Conservation (phyloP, 2,113 vertebrate species). For the Danionella cerebrum region DNA sequence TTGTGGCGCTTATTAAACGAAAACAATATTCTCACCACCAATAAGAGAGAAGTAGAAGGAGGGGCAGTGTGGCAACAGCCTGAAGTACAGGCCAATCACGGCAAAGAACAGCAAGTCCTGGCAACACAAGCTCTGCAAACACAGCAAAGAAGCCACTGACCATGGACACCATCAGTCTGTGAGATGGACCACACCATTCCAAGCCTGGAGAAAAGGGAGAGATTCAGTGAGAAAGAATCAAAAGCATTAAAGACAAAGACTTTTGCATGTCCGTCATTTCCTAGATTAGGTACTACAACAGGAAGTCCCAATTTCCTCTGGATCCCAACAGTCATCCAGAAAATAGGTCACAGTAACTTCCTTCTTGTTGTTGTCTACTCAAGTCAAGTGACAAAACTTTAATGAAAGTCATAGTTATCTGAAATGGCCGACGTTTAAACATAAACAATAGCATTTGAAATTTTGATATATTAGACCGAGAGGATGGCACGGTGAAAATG, state of each 20-base stretch:
- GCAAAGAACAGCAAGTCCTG: slow-evolving; percentile 67
- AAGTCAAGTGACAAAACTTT: not conserved
- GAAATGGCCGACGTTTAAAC: no score
- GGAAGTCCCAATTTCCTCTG: slow-evolving; percentile 7
- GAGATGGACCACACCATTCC: slow-evolving; percentile 76
- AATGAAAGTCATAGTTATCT: no score
- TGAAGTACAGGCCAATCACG: slow-evolving; percentile 78
- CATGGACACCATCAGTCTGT: slow-evolving; percentile 72
- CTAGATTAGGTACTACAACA: no score
- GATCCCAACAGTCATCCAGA: slow-evolving; percentile 46
- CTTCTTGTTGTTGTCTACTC: not conserved
- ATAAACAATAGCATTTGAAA: no score
- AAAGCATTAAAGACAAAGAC: not conserved
- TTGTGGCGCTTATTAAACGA: no score
- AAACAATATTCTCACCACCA: slow-evolving; percentile 92
- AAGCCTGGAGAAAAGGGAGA: slow-evolving; percentile 60
- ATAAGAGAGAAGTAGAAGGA: slow-evolving; percentile 70
- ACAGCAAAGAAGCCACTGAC: slow-evolving; percentile 73
- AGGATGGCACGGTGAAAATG: no score
- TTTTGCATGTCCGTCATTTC: not conserved
- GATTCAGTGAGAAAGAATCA: not conserved
- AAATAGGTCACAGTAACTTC: not conserved
- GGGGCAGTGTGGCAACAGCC: slow-evolving; percentile 66
- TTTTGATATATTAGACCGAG: no score
- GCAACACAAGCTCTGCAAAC: slow-evolving; percentile 74